Evolutionary conservation across 2,888 invertebrate genomes (phyloP).

Genomic region (Eueremaeus valkanovi): DNA sequence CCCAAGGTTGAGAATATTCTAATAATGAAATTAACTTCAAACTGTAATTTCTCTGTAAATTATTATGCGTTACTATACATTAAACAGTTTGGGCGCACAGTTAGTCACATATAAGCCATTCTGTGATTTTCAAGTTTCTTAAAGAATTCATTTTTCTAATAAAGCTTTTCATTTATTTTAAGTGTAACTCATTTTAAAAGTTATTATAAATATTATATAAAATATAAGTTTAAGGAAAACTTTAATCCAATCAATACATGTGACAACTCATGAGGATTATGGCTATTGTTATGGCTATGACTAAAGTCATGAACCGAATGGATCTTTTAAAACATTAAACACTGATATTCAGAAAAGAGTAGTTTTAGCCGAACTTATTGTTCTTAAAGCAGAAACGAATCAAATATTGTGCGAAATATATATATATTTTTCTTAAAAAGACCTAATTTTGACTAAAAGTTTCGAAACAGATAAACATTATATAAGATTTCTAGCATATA

Average conservation of each 20-base stretch:
- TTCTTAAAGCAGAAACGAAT: neutral
- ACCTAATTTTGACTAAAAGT: neutral
- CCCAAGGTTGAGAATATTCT: too few species aligned
- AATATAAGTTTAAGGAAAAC: neutral
- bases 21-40: too few species aligned
- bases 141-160: neutral
- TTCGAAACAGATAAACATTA: slow-evolving; percentile 2
- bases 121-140: too few species aligned
- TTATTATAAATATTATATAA: neutral
- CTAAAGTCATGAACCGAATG: neutral
- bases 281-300: neutral
- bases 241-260: neutral
- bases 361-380: neutral
- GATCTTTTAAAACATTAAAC: slow-evolving; percentile 8
- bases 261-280: neutral
- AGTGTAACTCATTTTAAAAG: neutral
- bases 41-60: too few species aligned
- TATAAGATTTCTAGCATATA: neutral
- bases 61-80: too few species aligned
- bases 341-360: neutral
- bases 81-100: too few species aligned
- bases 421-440: neutral
- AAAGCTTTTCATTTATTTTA: neutral
- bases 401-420: neutral
- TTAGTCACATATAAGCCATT: too few species aligned